A percentile compares a stretch with the other conserved stretches of the same genome.
Conservation (phyloP, 2,888 invertebrate species). For the Rhagonycha lutea region DNA sequence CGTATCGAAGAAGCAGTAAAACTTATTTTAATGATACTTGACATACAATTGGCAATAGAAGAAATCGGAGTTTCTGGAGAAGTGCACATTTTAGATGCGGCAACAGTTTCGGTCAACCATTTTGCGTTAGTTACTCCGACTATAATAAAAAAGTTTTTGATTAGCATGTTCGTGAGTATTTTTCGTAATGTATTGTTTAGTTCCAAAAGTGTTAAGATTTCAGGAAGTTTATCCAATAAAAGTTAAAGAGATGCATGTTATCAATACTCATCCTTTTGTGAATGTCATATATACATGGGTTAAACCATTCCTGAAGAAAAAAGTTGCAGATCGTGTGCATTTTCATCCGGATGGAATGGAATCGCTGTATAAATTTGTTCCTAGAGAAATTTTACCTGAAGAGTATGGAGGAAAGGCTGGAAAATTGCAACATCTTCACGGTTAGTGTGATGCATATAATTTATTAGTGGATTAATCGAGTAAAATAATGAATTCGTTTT, state of each 20-base stretch:
- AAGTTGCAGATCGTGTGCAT: constrained; percentile 81
- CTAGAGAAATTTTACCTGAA: constrained; percentile 53
- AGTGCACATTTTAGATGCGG: constrained; percentile 64
- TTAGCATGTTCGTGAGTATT: constrained; percentile 69
- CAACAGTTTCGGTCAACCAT: no score
- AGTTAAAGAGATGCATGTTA: constrained; percentile 83
- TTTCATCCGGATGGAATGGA: constrained; percentile 73
- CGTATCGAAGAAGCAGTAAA: no score
- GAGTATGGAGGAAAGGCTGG: constrained; percentile 83
- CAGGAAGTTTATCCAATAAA: constrained; percentile 78
- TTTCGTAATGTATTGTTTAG: neutral
- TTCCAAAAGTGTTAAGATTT: neutral
- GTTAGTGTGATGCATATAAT: constrained; percentile 52
- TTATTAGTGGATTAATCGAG: no score
- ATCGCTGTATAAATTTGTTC: constrained; percentile 77
- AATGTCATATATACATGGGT: constrained; percentile 85
- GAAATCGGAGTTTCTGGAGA: no score
- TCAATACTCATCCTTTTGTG: constrained; percentile 81
- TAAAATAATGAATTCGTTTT: constrained; percentile 37
- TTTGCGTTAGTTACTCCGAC: constrained; percentile 77
- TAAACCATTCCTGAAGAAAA: constrained; percentile 85
- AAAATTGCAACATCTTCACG: constrained; percentile 70
- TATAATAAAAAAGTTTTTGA: constrained; percentile 81
- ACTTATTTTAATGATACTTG: no score
- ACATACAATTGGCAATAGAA: no score